phyloP scores from a whole-genome alignment of 2,888 invertebrate species.

The Drosophila kanekoi region DNA sequence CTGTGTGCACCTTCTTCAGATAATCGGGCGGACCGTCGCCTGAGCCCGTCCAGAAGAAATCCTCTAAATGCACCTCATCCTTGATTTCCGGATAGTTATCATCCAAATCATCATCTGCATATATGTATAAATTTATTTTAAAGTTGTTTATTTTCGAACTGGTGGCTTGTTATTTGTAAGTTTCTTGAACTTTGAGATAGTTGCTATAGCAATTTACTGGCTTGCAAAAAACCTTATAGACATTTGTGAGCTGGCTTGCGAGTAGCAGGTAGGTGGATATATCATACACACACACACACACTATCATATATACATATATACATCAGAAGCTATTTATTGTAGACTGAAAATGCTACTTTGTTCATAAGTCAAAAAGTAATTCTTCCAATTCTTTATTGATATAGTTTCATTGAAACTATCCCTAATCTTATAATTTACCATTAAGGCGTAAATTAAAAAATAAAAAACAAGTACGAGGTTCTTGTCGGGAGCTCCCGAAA shows the following conservation, averaged over 20 bases:
- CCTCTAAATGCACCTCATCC: conserved; percentile 87
- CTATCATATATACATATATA: neutral
- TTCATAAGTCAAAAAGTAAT: too few relatives aligned
- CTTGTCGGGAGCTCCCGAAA: too few relatives aligned
- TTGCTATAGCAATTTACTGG: conserved; percentile 74
- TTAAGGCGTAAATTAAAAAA: too few relatives aligned
- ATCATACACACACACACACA: too few relatives aligned
- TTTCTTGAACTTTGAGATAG: conserved; percentile 72
- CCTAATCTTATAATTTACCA: too few relatives aligned
- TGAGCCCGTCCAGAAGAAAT: conserved; percentile 95
- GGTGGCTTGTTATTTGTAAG: conserved; percentile 44
- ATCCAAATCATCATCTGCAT: conserved; percentile 77
- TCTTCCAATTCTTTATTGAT: too few relatives aligned
- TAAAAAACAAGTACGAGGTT: too few relatives aligned
- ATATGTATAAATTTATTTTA: neutral
- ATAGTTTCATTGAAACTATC: too few relatives aligned
- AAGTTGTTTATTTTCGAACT: conserved; percentile 39
- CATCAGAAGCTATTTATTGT: too few relatives aligned
- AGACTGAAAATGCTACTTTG: too few relatives aligned
- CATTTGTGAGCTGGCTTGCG: conserved; percentile 22
- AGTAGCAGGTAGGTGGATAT: conserved; percentile 4
- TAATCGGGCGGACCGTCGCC: conserved; percentile 90
- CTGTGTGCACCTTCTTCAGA: conserved; percentile 85
- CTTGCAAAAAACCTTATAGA: conserved; percentile 54
- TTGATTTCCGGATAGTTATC: conserved; percentile 82